Conservation (phyloP, 2,113 vertebrate species). For the Entomyzon cyanotis region DNA sequence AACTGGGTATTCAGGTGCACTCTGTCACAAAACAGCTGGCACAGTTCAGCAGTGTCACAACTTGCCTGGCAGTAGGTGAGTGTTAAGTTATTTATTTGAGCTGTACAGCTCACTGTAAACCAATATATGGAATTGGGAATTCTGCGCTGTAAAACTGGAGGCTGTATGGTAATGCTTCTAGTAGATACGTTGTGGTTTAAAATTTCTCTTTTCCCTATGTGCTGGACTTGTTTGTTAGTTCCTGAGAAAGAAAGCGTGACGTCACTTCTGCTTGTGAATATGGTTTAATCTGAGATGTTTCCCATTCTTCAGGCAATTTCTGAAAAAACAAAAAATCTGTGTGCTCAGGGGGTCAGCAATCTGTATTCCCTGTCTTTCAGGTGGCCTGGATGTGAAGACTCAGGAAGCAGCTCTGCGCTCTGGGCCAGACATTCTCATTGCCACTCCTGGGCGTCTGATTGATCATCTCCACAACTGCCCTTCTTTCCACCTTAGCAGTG, state of each 20-base stretch:
- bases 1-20: slow-evolving; percentile 97
- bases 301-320: neutral
- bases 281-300: neutral
- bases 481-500: slow-evolving; percentile 89
- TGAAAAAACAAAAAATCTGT: too few species aligned
- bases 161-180: neutral
- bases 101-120: neutral
- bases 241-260: neutral
- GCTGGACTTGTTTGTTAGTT: neutral
- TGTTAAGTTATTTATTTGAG: neutral
- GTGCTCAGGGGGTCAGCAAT: neutral
- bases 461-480: slow-evolving; percentile 98
- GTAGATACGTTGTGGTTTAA: neutral
- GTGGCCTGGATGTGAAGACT: slow-evolving; percentile 93
- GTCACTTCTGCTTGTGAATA: neutral
- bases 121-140: neutral
- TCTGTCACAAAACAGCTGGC: slow-evolving; percentile 89
- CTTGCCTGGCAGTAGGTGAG: slow-evolving; percentile 92
- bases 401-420: slow-evolving; percentile 91
- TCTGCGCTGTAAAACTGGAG: neutral
- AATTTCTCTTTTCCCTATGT: neutral
- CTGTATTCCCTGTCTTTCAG: slow-evolving; percentile 56
- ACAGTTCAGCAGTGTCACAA: slow-evolving; percentile 90
- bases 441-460: slow-evolving; percentile 93
- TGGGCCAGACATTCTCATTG: slow-evolving; percentile 92